Evolutionary conservation across 2,113 vertebrate genomes (phyloP).

Genomic region (Saccopteryx leptura): DNA sequence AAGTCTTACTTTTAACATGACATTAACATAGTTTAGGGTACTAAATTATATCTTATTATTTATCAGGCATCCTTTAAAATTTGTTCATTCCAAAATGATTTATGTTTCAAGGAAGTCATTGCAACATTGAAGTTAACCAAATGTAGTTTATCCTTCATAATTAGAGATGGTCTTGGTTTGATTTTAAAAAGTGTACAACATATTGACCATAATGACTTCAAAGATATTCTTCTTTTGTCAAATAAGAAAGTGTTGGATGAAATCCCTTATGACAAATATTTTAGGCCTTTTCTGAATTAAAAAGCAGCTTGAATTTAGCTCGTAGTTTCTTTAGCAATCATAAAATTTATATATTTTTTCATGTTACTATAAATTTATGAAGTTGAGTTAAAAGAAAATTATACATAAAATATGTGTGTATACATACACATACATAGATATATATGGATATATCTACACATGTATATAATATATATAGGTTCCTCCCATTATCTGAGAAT

Average conservation of each 20-base stretch:
- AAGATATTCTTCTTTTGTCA: slow-evolving; percentile 32
- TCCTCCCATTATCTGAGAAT: neutral
- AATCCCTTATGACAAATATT: slow-evolving; percentile 3
- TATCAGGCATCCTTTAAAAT: slow-evolving; percentile 24
- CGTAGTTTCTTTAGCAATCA: slow-evolving; percentile 26
- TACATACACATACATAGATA: neutral
- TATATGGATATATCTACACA: neutral
- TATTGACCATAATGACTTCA: slow-evolving; percentile 18
- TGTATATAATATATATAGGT: neutral
- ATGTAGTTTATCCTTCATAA: neutral
- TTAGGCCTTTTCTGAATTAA: neutral
- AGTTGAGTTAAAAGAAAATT: neutral
- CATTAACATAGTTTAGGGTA: slow-evolving; percentile 9
- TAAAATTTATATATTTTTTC: neutral
- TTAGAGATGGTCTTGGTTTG: neutral
- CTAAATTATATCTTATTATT: slow-evolving; percentile 53
- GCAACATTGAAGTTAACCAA: slow-evolving; percentile 47
- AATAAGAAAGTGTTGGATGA: neutral
- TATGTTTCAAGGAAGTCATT: slow-evolving; percentile 41
- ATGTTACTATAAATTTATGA: neutral
- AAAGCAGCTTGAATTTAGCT: slow-evolving; percentile 21
- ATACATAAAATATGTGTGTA: neutral
- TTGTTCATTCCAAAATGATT: slow-evolving; percentile 41
- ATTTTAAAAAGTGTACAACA: neutral
- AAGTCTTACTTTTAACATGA: slow-evolving; percentile 50